Conservation (phyloP, 2,113 vertebrate genomes). For the Pristiophorus japonicus region DNA sequence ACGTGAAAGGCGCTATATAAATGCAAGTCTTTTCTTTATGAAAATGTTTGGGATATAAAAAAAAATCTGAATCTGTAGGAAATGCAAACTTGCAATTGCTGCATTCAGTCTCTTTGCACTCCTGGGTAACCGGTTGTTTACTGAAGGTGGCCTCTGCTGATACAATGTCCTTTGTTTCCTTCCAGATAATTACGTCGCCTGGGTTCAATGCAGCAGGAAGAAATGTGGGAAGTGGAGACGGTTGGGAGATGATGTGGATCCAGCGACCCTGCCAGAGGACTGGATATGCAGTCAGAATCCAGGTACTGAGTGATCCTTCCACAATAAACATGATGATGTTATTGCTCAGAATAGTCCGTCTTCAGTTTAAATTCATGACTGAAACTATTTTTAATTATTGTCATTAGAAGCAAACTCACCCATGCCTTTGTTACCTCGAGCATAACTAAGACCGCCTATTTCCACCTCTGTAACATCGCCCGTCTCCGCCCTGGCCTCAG, state of each 20-base stretch:
- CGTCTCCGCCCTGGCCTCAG: too few relatives aligned
- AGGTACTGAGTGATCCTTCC: background rate
- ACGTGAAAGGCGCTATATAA: too few relatives aligned
- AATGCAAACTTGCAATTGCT: background rate
- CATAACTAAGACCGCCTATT: too few relatives aligned
- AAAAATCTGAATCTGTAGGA: background rate
- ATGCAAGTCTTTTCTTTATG: too few relatives aligned
- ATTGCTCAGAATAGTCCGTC: background rate
- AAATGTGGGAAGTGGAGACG: constrained; percentile 60
- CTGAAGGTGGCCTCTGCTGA: constrained; percentile 20
- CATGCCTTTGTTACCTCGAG: too few relatives aligned
- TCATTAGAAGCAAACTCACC: too few relatives aligned
- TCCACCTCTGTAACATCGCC: too few relatives aligned
- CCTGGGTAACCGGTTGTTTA: background rate
- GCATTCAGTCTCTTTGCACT: background rate
- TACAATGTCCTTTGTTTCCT: background rate
- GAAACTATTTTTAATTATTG: background rate
- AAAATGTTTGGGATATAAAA: background rate
- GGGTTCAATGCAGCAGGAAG: constrained; percentile 56
- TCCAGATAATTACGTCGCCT: constrained; percentile 49
- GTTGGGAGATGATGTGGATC: constrained; percentile 49
- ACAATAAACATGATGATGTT: background rate
- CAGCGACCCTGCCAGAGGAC: constrained; percentile 52
- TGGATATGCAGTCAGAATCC: constrained; percentile 54
- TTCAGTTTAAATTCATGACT: background rate